Evolutionary conservation across 2,113 vertebrate genomes (phyloP), one percentile per base, ranked within the genome.

Genomic region (Pituophis catenifer): DNA sequence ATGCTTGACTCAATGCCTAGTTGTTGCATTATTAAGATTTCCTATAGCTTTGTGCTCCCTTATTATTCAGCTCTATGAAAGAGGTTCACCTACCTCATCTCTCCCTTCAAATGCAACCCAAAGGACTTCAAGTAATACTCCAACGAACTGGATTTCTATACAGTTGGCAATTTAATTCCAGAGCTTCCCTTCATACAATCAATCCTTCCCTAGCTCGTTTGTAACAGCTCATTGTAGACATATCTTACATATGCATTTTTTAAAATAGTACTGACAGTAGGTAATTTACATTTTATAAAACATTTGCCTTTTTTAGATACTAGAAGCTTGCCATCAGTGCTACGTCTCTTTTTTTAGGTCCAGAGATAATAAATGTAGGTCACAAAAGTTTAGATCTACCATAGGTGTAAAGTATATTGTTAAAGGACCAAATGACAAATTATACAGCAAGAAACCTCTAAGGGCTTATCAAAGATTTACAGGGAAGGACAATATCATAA

Each of bases 1-100:
- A 86, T 57, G 57, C 91, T n/a, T 90, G 57, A 15, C 15, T 19
- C 10, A 44, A 65, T 48, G 17, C 81, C 48, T 81, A 65, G 91
- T 93, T 91, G 62, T 58, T 92, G 29, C 87, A 50, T 89, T 91
- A 89, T 92, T 86, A 33, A 52, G 88, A 81, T 94, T 94, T 94
- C 91, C 48, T 3, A 44, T 11, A 89, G 58, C 54, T 53, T 92
- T 58, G 59, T 24, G 29, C 48, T 75, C 33, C 54, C 75, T 90
- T 87, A 29, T 44, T 38, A 19, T 86, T 90, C 57, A 52, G 57
- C 24, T 89, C 33, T 38, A 48, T 12, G 44, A 58, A 89, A 55
- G 44, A 70, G 48, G 19, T 70, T 54, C 59, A 89, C 54, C 50
- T 89, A 55, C 59, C 29, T 88, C 59, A 92, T 89, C 59, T 89